Percentiles rank a stretch among this genome's conserved stretches.
Evolutionary conservation across 2,113 vertebrate species (phyloP).

Genomic region (Megaleporinus macrocephalus): DNA sequence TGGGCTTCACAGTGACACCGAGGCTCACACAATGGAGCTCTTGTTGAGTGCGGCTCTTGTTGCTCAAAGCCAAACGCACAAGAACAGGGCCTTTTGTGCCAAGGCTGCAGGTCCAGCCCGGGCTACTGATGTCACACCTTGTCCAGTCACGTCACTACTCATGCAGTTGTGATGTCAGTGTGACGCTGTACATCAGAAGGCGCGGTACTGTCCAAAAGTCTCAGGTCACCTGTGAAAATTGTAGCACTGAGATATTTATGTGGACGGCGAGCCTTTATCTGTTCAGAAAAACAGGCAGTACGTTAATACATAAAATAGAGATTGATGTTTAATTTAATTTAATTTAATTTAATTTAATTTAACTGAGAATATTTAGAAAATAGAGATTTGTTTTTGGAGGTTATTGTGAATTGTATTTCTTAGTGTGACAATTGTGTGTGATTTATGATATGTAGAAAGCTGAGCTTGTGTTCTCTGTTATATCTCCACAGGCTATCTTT

Average conservation of each 20-base stretch:
- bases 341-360: too few relatives aligned
- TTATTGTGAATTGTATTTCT: too few relatives aligned
- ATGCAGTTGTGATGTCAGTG: slow-evolving; percentile 31
- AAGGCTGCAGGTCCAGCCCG: slow-evolving; percentile 45
- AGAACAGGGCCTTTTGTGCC: slow-evolving; percentile 59
- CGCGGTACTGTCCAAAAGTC: neutral
- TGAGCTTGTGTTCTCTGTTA: too few relatives aligned
- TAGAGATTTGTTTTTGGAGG: too few relatives aligned
- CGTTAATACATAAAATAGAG: too few relatives aligned
- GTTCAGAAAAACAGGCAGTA: too few relatives aligned
- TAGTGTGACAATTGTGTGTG: too few relatives aligned
- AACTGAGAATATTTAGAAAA: too few relatives aligned
- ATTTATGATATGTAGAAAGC: too few relatives aligned
- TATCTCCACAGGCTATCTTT: too few relatives aligned
- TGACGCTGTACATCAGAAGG: slow-evolving; percentile 1
- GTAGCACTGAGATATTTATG: neutral
- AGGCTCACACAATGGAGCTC: slow-evolving; percentile 70
- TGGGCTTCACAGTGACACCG: slow-evolving; percentile 53
- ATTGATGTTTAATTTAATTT: too few relatives aligned
- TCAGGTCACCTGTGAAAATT: neutral
- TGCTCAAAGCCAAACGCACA: slow-evolving; percentile 62
- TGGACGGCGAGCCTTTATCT: too few relatives aligned
- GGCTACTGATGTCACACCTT: slow-evolving; percentile 57
- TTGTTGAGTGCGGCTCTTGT: slow-evolving; percentile 62
- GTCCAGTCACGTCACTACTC: slow-evolving; percentile 55